Evolutionary conservation across 1,140 invertebrate species (phyloP), one percentile per base, ranked within the genome.

Genomic region (Nebria ingens): DNA sequence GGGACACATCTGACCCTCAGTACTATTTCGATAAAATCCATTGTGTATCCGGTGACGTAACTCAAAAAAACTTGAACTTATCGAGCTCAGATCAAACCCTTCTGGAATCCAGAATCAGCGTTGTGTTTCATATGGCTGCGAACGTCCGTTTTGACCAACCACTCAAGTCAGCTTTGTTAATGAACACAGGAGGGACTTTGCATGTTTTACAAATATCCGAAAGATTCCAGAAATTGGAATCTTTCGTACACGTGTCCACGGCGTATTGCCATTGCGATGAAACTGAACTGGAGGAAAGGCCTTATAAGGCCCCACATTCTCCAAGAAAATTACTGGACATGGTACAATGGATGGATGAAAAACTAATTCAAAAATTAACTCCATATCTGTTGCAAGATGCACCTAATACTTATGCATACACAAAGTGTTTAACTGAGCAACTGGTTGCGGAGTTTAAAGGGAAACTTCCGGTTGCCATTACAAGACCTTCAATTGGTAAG

Each of bases 401-500:
- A 52, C 87, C 87, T 1, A 91, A 91, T 64, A 89, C 86, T 2
- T 91, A 91, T 63, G 85, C 85, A 2, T 88, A 86, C 67, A 89
- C 82, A 19, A 89, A 91, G 71, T 78, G 81, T 19, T 68, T 89
- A 19, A 82, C 83, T 1, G 87, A 89, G 69, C 79, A 86, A 61
- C 62, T 89, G 50, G 79, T 90, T 4, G 67, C 72, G 1, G 77
- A 79, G 64, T 77, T 80, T 58, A 72, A 71, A 29, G 72, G 69
- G 11, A 76, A 76, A 58, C 74, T 87, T 50, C 86, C 86, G 1
- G 76, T 83, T 55, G 83, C 79, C 15, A 78, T 90, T 56, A 77
- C 81, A 4, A 73, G 87, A 66, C 87, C 87, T 13, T 87, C 86
- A 19, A 89, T 89, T 58, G 85, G 86, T 88, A 77, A 75, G 60